phyloP scores from a whole-genome alignment of 2,113 vertebrate genomes.

The Caloenas nicobarica region DNA sequence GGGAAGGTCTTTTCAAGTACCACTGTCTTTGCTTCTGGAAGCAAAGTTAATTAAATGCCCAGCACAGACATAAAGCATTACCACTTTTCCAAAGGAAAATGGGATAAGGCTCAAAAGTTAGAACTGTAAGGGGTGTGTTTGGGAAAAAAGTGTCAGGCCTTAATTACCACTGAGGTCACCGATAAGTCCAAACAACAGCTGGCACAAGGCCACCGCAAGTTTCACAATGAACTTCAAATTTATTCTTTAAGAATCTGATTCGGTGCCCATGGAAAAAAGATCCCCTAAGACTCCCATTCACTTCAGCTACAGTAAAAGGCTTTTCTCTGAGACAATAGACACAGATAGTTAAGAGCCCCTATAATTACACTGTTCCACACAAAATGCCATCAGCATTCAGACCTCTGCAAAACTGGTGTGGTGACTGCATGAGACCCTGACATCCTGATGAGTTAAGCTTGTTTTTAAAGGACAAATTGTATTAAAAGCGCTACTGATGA shows the following conservation, averaged over 20 bases:
- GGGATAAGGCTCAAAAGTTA: slow-evolving; percentile 15
- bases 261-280: neutral
- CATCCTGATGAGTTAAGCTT: neutral
- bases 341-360: neutral
- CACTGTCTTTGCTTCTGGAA: neutral
- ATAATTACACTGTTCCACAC: neutral
- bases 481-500: neutral
- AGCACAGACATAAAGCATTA: neutral
- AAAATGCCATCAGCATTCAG: neutral
- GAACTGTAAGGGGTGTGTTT: slow-evolving; percentile 3
- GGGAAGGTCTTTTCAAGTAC: neutral
- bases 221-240: neutral
- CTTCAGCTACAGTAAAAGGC: neutral
- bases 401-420: neutral
- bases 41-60: slow-evolving; percentile 15
- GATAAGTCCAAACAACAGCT: neutral
- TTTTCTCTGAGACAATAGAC: neutral
- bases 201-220: neutral
- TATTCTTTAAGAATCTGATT: slow-evolving; percentile 15
- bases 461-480: neutral
- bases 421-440: neutral
- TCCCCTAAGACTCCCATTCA: neutral
- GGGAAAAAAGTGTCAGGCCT: neutral
- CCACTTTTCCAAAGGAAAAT: slow-evolving; percentile 4
- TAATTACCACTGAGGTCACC: slow-evolving; percentile 29